A percentile compares a stretch with the other conserved stretches of the same genome.
Evolutionary conservation across 2,797 vertebrate genomes (phyloP).

Genomic region (Gadopsis bispinosus): DNA sequence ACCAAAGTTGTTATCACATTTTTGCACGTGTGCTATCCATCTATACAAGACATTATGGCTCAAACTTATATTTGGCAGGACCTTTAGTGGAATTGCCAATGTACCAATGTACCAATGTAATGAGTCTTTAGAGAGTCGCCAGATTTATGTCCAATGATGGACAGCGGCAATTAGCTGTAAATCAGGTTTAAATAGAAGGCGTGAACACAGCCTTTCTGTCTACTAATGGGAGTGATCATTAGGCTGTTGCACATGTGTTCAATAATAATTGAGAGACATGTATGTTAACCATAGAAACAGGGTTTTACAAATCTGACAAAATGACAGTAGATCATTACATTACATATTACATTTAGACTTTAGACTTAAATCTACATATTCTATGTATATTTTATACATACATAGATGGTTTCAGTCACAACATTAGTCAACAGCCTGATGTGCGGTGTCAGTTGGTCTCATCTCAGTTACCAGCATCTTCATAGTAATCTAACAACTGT

Average conservation of each 20-base stretch:
- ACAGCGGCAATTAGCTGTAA: constrained; percentile 41
- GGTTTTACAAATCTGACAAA: neutral
- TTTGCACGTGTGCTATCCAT: neutral
- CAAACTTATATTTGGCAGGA: neutral
- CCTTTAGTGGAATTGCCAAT: constrained; percentile 18
- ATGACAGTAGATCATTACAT: neutral
- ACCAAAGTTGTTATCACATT: neutral
- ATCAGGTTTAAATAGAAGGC: constrained; percentile 17
- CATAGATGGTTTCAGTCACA: neutral
- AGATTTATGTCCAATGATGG: constrained; percentile 49
- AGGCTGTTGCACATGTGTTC: constrained; percentile 5
- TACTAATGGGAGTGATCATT: constrained; percentile 24
- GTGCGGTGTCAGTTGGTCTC: neutral
- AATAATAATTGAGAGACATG: constrained; percentile 6
- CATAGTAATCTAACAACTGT: neutral
- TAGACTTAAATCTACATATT: neutral
- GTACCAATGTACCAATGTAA: neutral
- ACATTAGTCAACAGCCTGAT: neutral
- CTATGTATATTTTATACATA: neutral
- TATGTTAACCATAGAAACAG: neutral
- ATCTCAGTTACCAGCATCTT: neutral
- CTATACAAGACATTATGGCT: neutral
- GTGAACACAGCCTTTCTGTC: constrained; percentile 14
- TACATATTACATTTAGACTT: neutral
- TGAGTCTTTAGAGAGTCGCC: constrained; percentile 13